These are phyloP conservation scores for Drosophila monieri DNA, from an alignment of 2,888 invertebrate species.

Conservation along the genomic window DNA sequence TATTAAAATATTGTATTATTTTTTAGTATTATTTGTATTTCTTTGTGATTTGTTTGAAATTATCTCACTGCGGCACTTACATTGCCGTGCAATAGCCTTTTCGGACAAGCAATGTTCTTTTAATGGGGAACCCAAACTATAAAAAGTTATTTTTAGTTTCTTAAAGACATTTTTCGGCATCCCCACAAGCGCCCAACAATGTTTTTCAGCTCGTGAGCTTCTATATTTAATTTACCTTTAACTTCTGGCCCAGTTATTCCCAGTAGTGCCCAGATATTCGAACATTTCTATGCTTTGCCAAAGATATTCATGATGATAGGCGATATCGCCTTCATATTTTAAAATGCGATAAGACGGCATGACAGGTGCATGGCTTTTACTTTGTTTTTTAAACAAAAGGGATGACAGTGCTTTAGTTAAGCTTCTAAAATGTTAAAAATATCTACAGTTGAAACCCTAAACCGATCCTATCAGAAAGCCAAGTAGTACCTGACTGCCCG, in stretches of 20 bases:
- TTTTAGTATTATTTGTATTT: background rate
- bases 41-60: background rate
- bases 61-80: background rate
- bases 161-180: conserved; percentile 2
- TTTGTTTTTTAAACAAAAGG: background rate
- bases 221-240: conserved; percentile 12
- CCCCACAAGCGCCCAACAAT: conserved; percentile 4
- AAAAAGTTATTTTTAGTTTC: conserved; percentile 16
- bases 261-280: background rate
- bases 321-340: background rate
- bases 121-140: conserved; percentile 9
- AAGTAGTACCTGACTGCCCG: background rate
- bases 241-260: background rate
- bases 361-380: background rate
- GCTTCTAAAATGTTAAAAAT: background rate
- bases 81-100: conserved; percentile 3
- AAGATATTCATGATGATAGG: background rate
- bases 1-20: background rate
- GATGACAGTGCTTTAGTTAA: background rate
- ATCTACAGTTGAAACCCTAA: background rate
- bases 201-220: background rate
- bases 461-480: background rate
- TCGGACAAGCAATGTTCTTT: conserved; percentile 5
- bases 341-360: background rate
- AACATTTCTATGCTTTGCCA: background rate